Evolutionary conservation across 2,113 vertebrate species (phyloP), one percentile per base, ranked within the genome.

Genomic region (Sphyrna mokarran): DNA sequence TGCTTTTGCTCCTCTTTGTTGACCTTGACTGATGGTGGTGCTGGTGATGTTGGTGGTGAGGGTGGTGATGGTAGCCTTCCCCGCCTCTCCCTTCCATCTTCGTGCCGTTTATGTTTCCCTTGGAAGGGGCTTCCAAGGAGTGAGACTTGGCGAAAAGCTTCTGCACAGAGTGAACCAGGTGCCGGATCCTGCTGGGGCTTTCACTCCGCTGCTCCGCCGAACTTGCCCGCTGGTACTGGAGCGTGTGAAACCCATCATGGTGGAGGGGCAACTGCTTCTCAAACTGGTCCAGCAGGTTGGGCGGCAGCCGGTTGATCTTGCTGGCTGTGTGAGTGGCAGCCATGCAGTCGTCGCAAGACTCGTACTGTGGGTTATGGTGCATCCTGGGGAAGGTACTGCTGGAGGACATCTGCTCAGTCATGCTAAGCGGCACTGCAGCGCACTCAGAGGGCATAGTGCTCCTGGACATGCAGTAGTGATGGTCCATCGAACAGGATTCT

Each of bases 71-170:
- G 96, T 96, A 98, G 97, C 96, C 97, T 48, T 97, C 97, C 86
- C 97, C 97, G 96, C 91, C 98, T 96, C 99, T 98, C 96, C 98
- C 98, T 90, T 99, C 99, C 80, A 98, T 98, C 98, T 98, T 98
- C 11, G 98, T 97, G 70, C 98, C 99, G 29, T 99, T 99, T 96
- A 98, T 98, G 96, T 99, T 99, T 95, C 99, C 97, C 97, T 99
- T 99, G 96, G 98, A 97, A 0, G 99, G 99, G 0, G 99, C 98
- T 96, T 99, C 99, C 96, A 99, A 97, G 89, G 99, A 99, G 97
- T 99, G 99, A 72, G 99, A 99, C 98, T 99, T 99, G 97, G 99
- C 99, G 0, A 99, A 99, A 96, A 99, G 99, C 96, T 99, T 98
- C 97, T 99, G 99, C 95, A 99, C 99, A 0, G 99, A 99, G 97